A percentile compares a stretch with the other conserved stretches of the same genome.
Evolutionary conservation across 2,888 invertebrate species (phyloP).

Genomic region (Timandra comae): DNA sequence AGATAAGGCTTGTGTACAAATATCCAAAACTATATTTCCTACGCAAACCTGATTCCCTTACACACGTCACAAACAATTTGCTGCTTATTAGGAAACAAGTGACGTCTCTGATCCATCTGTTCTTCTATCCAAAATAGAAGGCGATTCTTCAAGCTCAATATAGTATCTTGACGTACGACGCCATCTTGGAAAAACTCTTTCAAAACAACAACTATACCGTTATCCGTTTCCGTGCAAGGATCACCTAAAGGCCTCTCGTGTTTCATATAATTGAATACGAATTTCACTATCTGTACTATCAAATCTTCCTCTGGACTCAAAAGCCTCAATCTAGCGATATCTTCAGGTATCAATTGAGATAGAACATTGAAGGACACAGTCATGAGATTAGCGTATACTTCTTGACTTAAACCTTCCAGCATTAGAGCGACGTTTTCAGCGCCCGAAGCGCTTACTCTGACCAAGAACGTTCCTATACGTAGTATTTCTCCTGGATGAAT

Average conservation of each 20-base stretch:
- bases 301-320: conserved; percentile 62
- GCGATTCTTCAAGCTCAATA: conserved; percentile 46
- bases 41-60: conserved; percentile 48
- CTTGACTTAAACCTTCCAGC: conserved; percentile 54
- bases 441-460: conserved; percentile 53
- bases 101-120: conserved; percentile 38
- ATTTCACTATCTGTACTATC: conserved; percentile 57
- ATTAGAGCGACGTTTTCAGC: conserved; percentile 52
- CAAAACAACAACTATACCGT: conserved; percentile 50
- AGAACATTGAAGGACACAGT: conserved; percentile 55
- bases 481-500: conserved; percentile 61
- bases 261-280: conserved; percentile 63
- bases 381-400: conserved; percentile 56
- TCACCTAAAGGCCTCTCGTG: conserved; percentile 56
- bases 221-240: conserved; percentile 40
- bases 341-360: conserved; percentile 48
- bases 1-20: too few species aligned
- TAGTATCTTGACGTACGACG: conserved; percentile 48
- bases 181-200: conserved; percentile 68
- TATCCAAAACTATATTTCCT: too few species aligned
- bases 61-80: conserved; percentile 49
- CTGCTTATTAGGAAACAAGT: conserved; percentile 41
- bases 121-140: conserved; percentile 44
- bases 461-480: conserved; percentile 48
- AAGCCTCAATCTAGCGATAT: conserved; percentile 49